Base-by-base conservation (phyloP, 2,113 vertebrate genomes). In the Ondatra zibethicus region DNA sequence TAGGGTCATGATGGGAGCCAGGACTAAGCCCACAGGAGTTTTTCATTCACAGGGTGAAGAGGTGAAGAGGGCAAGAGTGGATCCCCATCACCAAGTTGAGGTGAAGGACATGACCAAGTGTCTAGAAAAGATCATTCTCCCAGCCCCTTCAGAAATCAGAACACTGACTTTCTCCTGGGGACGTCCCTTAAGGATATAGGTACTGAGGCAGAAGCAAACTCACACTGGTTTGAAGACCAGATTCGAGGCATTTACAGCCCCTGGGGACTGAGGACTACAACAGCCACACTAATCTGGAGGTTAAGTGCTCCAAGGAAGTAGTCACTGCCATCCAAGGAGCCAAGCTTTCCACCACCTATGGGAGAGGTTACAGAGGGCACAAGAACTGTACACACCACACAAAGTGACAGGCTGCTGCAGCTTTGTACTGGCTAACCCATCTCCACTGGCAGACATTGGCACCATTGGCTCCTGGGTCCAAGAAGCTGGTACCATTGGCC, bases 21-120 rank as follows among this genome's bases (percentile, higher is more conserved):
- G 0, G 99, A 99, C 0, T 98, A 99, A 87, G 99, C 99, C 36
- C 99, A 99, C 2, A 99, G 99, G 0, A 47, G 42, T 76, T 14
- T 45, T 76, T 76, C 47, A 99, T 99, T 65, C 99, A 99, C 0
- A 99, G 99, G 2, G n/a, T n/a, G n/a, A n/a, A n/a, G n/a, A n/a
- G n/a, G 99, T 99, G 65, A 99, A 99, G 95, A 99, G 91, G 99
- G 99, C 96, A 99, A 99, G 97, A 99, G 99, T 99, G 99, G 99
- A 98, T 99, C 63, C 99, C 99, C 3, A 99, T 99, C 92, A 99
- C 99, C 96, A 99, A 99, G 95, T 98, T 99, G 93, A 99, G 99
- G 99, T 99, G 1, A 99, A 99, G 97, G 99, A 99, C 95, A 99
- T 99, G 99, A 42, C 16, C 63, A 58, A 58, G 55, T 58, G 55